phyloP scores from a whole-genome alignment of 2,797 vertebrate species.

The Anabas testudineus region DNA sequence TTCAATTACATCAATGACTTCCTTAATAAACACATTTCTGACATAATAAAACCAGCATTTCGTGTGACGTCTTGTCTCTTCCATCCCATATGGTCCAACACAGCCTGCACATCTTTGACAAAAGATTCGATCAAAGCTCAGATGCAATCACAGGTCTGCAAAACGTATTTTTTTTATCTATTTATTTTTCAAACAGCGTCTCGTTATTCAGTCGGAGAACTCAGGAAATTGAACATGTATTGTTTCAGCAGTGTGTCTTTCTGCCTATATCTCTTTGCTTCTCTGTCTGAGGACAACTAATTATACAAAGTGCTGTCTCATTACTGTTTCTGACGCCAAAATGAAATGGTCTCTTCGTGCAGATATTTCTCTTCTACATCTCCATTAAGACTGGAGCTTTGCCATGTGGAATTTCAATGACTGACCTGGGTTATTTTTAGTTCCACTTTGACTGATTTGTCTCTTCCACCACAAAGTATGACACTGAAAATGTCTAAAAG shows the following conservation, averaged over 20 bases:
- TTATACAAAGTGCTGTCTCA: conserved; percentile 73
- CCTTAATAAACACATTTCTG: neutral
- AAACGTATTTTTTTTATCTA: neutral
- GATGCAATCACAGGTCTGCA: conserved; percentile 17
- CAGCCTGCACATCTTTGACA: conserved; percentile 19
- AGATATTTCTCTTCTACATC: conserved; percentile 40
- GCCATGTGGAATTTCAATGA: conserved; percentile 76
- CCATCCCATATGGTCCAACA: neutral
- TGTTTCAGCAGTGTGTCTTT: conserved; percentile 23
- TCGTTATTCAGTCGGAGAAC: conserved; percentile 40
- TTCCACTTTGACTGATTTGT: conserved; percentile 58
- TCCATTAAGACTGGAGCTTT: conserved; percentile 56
- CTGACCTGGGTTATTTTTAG: conserved; percentile 73
- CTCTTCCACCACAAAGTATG: conserved; percentile 44
- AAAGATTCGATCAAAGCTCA: conserved; percentile 36
- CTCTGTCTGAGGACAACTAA: conserved; percentile 37
- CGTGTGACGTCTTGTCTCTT: neutral
- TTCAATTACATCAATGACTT: too few species aligned
- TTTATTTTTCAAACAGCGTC: conserved; percentile 16
- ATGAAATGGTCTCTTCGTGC: conserved; percentile 44
- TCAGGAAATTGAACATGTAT: conserved; percentile 56
- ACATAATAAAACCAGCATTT: conserved; percentile 12
- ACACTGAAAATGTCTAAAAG: conserved; percentile 34
- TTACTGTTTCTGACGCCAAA: conserved; percentile 51
- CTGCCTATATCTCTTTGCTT: neutral